Evolutionary conservation across 2,797 vertebrate genomes (phyloP), one percentile per base, ranked within the genome.

Genomic region (Buceros bicornis): DNA sequence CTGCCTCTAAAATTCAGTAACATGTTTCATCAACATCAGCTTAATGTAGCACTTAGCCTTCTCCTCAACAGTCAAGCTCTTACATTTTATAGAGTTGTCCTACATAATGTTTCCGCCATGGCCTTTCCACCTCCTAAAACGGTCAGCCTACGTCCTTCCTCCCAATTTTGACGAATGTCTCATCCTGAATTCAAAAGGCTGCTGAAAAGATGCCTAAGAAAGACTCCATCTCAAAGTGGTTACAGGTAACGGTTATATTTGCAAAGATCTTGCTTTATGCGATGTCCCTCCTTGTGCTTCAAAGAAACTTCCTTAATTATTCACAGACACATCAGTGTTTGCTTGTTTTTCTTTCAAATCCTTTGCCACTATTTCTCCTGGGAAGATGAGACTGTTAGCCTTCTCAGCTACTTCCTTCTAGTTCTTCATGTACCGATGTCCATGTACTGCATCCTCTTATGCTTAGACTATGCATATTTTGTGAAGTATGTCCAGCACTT

Each of bases 151-250:
- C 29, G 61, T 29, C 25, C 37, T 47, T 42, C 56, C 50, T 61
- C 54, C 50, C 25, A 24, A 33, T 54, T 65, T 20, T 3, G 1
- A 89, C 7, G 43, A 35, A 54, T 0, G 0, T 5, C 24, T 86
- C 53, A 69, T 3, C 31, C 43, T 43, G 13, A 89, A 93, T 45
- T 82, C 42, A 84, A 79, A 50, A 92, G 16, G 11, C 17, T 82
- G 28, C n/a, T 89, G 51, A 50, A 93, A 90, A 74, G 21, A 74
- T 33, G 26, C 16, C 47, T 58, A 58, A 64, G 22, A 58, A 69
- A 69, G 28, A 43, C 26, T 90, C 35, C 43, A 20, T 13, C 73
- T 65, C 53, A 57, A 16, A 81, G 37, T 8, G 26, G 18, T 26
- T 54, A 87, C 26, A 71, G 18, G 13, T 40, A 84, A 69, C 50